Evolutionary conservation across 2,888 invertebrate species (phyloP).

Genomic region (Pollenia angustigena): DNA sequence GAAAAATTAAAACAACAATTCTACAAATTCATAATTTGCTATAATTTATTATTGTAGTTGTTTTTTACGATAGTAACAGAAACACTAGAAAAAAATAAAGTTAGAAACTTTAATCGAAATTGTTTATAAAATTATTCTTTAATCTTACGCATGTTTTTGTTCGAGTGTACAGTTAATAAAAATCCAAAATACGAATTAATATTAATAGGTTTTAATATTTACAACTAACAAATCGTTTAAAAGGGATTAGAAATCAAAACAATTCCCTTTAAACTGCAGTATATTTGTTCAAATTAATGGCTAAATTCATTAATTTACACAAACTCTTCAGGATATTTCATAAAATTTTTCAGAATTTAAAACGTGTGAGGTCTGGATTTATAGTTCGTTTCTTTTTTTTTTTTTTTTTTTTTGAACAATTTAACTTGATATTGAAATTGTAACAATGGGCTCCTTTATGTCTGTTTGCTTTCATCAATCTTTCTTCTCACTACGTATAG

Average conservation of each 20-base stretch:
- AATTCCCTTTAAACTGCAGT: too few relatives aligned
- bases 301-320: not conserved
- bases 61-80: not conserved
- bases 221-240: too few relatives aligned
- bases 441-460: conserved; percentile 52
- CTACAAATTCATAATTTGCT: conserved; percentile 28
- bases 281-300: too few relatives aligned
- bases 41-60: conserved; percentile 7
- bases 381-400: not conserved
- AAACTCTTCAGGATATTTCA: not conserved
- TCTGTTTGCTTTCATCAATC: conserved; percentile 45
- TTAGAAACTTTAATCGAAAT: too few relatives aligned
- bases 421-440: conserved; percentile 27
- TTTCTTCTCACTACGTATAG: conserved; percentile 18
- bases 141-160: too few relatives aligned
- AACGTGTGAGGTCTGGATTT: conserved; percentile 48
- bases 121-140: too few relatives aligned
- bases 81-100: too few relatives aligned
- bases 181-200: too few relatives aligned
- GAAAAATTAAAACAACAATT: conserved; percentile 28
- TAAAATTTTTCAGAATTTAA: not conserved
- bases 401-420: conserved; percentile 19
- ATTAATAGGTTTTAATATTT: too few relatives aligned
- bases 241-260: too few relatives aligned
- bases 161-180: too few relatives aligned